Evolutionary conservation across 2,797 vertebrate genomes (phyloP).

Genomic region (Poecile montanus): DNA sequence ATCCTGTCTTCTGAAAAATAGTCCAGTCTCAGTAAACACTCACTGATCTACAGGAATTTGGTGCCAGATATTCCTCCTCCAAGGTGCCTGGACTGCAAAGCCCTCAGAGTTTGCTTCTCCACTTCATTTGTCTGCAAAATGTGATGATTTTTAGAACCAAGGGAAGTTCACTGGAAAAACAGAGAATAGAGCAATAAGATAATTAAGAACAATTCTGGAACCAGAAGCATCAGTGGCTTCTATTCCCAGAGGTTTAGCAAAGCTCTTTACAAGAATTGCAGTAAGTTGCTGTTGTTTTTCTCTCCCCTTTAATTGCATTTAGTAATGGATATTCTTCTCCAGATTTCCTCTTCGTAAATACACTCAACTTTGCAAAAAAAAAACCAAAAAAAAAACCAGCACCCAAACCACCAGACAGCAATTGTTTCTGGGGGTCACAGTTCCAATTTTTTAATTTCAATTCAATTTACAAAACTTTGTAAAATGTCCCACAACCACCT

Average conservation of each 20-base stretch:
- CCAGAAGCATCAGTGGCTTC: constrained; percentile 62
- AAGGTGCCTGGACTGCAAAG: neutral
- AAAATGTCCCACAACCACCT: neutral
- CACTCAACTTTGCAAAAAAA: constrained; percentile 6
- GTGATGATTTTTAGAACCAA: constrained; percentile 30
- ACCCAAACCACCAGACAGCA: neutral
- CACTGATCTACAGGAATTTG: neutral
- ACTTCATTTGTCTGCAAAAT: constrained; percentile 14
- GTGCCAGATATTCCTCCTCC: neutral
- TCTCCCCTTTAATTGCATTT: constrained; percentile 69
- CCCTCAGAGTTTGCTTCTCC: constrained; percentile 31
- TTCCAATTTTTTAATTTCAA: neutral
- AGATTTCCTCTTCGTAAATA: constrained; percentile 30
- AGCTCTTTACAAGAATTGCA: constrained; percentile 80
- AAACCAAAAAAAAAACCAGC: neutral
- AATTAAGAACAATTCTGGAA: constrained; percentile 55
- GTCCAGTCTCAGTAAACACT: neutral
- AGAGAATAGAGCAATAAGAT: constrained; percentile 18
- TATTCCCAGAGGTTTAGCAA: constrained; percentile 75
- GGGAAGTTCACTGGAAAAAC: constrained; percentile 12
- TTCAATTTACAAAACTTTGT: neutral
- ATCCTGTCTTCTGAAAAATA: neutral
- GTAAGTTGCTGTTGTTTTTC: constrained; percentile 53
- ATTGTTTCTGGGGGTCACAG: neutral
- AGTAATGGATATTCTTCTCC: constrained; percentile 63